Evolutionary conservation across 2,888 invertebrate genomes (phyloP).

Genomic region (Caenorhabditis plicata): DNA sequence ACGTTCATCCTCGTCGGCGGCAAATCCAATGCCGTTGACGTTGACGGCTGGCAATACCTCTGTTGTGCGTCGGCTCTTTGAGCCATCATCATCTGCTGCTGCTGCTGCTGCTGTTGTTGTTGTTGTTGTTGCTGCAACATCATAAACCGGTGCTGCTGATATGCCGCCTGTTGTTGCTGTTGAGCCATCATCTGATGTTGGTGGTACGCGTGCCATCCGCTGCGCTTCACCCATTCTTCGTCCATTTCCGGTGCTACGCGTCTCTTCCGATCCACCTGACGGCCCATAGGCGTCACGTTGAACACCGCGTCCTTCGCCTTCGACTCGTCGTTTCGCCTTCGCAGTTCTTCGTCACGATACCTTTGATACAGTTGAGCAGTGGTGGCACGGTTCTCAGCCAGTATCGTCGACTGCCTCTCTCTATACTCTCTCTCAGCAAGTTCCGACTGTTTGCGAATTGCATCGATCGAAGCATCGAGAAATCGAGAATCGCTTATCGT

Average conservation of each 20-base stretch:
- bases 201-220: background rate
- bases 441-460: background rate
- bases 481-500: background rate
- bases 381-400: background rate
- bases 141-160: conserved; percentile 9
- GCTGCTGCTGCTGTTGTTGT: too few relatives aligned
- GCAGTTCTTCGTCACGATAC: background rate
- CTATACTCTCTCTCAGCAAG: background rate
- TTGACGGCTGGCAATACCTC: too few relatives aligned
- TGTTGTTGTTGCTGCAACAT: conserved; percentile 2
- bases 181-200: background rate
- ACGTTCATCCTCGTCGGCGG: background rate
- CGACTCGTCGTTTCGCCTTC: background rate
- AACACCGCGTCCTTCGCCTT: background rate
- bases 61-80: too few relatives aligned
- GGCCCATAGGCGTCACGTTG: background rate
- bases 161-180: background rate
- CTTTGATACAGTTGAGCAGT: background rate
- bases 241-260: background rate
- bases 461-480: background rate
- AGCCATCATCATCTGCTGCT: conserved; percentile 3
- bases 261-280: background rate
- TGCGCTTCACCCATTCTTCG: background rate
- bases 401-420: background rate
- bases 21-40: background rate